Evolutionary conservation across 2,888 invertebrate genomes (phyloP).

Genomic region (Andrena hattorfiana): DNA sequence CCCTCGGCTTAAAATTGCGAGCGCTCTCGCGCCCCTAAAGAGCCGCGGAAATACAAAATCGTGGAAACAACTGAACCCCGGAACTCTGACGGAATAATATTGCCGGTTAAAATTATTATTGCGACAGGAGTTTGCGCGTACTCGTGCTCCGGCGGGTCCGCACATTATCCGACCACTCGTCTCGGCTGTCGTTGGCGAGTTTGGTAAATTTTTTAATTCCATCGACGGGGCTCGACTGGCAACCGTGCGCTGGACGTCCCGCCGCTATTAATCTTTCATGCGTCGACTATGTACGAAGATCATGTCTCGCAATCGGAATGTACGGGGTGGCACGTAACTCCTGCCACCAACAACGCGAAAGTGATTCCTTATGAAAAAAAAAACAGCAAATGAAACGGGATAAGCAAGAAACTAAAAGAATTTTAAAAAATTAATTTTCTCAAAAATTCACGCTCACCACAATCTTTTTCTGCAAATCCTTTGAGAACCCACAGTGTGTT

Average conservation of each 20-base stretch:
- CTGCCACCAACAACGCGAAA: not conserved
- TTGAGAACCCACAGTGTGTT: no score
- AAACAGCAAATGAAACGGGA: no score
- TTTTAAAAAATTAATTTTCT: no score
- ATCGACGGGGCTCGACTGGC: constrained; percentile 48
- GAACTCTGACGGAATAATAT: constrained; percentile 48
- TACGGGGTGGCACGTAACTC: constrained; percentile 6
- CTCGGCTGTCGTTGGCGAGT: constrained; percentile 49
- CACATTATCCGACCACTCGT: constrained; percentile 55
- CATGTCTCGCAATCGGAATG: constrained; percentile 59
- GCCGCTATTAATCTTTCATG: constrained; percentile 65
- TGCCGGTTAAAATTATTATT: constrained; percentile 63
- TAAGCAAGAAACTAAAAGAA: no score
- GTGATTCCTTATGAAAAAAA: no score
- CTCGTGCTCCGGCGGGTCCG: constrained; percentile 7
- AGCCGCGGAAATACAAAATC: constrained; percentile 46
- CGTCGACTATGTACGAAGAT: constrained; percentile 57
- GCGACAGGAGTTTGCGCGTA: constrained; percentile 14
- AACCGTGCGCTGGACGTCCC: constrained; percentile 44
- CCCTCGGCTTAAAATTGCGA: constrained; percentile 39
- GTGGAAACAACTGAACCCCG: constrained; percentile 16
- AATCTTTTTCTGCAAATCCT: no score
- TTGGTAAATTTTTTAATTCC: constrained; percentile 70
- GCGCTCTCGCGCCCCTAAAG: constrained; percentile 17
- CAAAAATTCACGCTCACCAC: no score